These are phyloP conservation scores for Sinopyrophorus schimmeli DNA, from an alignment of 2,888 invertebrate genomes.

Conservation along the genomic window DNA sequence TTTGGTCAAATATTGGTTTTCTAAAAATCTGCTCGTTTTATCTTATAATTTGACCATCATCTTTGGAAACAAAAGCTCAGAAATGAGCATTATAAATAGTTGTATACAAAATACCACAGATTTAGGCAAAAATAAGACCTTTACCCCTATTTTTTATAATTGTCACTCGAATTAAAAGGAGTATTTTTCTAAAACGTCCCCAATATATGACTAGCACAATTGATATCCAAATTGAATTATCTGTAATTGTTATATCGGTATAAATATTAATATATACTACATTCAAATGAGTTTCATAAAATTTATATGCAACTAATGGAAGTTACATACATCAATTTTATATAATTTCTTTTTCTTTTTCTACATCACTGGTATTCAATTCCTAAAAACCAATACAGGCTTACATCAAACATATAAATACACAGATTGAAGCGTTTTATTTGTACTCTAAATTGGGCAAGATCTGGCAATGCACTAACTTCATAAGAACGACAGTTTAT, in stretches of 20 bases:
- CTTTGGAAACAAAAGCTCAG: constrained; percentile 10
- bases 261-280: background rate
- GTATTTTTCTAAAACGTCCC: background rate
- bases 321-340: constrained; percentile 4
- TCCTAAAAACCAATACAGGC: constrained; percentile 20
- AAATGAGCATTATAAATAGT: constrained; percentile 8
- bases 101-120: constrained; percentile 11
- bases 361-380: constrained; percentile 26
- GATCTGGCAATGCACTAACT: constrained; percentile 30
- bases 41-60: constrained; percentile 3
- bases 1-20: constrained; percentile 36
- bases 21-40: constrained; percentile 5
- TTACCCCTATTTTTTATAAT: constrained; percentile 6
- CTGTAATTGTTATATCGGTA: background rate
- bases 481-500: constrained; percentile 25
- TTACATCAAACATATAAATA: constrained; percentile 24
- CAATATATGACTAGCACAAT: constrained; percentile 18
- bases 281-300: constrained; percentile 3
- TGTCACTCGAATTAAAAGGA: background rate
- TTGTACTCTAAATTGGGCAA: constrained; percentile 33
- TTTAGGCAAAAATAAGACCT: constrained; percentile 10
- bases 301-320: constrained; percentile 1
- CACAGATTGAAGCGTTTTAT: constrained; percentile 26
- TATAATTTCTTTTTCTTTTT: too few relatives aligned
- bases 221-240: constrained; percentile 6